Evolutionary conservation across 1,140 invertebrate species (phyloP), one percentile per base, ranked within the genome.

Genomic region (Vanessa tameamea): DNA sequence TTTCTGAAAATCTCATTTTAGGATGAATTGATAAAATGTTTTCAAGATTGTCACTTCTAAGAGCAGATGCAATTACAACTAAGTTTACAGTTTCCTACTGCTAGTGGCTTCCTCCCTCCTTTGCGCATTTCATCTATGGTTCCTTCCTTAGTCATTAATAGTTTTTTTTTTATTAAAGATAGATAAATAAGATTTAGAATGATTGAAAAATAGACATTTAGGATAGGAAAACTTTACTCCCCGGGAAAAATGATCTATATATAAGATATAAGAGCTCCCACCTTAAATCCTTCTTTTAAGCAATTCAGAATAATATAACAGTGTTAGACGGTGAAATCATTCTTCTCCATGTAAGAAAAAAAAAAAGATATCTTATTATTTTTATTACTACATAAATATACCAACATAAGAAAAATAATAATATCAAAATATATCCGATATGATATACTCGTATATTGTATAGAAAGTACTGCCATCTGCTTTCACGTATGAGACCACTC

Each of bases 401-500:
- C 8, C 37, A 43, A 31, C 9, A 43, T 43, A 43, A 43, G 37
- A 43, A 43, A 43, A 43, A 8, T 43, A 43, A 43, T 43, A 43
- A n/a, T 53, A 53, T 50, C 48, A 53, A 53, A 53, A 53, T 57
- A 57, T 57, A 57, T 2, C 57, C 26, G 48, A 15, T 31, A 31
- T 6, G 13, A 15, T 51, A 15, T n/a, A 51, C 48, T 15, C 48
- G 14, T 6, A 6, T 15, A 51, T 15, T 51, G 48, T 51, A 31
- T 31, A 61, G 14, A 37, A 69, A 61, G 16, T 55, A 55, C 2
- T 14, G 20, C 37, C 70, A 72, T 72, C 50, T 72, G 70, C 70
- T 65, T 65, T 53, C 50, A 72, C 47, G 50, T 55, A 64, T 75
- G 63, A 67, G 51, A 50, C 66, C 57, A 55, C 61, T 77, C 57